A percentile compares a stretch with the other conserved stretches of the same genome.
These are phyloP conservation scores for Ageneiosus marmoratus DNA, from an alignment of 2,113 vertebrate genomes.

Conservation along the genomic window DNA sequence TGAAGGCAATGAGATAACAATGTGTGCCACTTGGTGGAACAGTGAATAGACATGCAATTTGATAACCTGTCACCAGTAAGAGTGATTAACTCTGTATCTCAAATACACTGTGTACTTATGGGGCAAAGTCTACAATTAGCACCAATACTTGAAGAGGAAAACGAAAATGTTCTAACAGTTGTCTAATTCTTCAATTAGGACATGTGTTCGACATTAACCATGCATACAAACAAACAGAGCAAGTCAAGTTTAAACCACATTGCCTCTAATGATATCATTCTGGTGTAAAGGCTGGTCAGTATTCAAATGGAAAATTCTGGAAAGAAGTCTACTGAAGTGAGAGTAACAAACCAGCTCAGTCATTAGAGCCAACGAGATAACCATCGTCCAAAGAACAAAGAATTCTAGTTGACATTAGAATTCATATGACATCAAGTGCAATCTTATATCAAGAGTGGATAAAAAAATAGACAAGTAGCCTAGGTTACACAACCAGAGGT, in stretches of 20 bases:
- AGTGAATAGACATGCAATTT: slow-evolving; percentile 17
- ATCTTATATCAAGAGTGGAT: neutral
- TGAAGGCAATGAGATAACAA: slow-evolving; percentile 7
- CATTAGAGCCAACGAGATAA: neutral
- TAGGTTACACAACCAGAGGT: neutral
- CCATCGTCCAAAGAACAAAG: neutral
- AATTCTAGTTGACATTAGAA: too few relatives aligned
- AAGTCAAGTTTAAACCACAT: neutral
- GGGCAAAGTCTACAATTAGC: slow-evolving; percentile 16
- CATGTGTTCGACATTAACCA: neutral
- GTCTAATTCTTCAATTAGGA: neutral
- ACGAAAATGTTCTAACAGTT: neutral
- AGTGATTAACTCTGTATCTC: slow-evolving; percentile 22
- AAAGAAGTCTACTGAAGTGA: neutral
- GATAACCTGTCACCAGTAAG: neutral
- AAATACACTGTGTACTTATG: neutral
- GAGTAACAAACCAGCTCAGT: neutral
- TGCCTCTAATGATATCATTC: neutral
- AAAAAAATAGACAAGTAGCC: neutral
- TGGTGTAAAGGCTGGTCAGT: neutral
- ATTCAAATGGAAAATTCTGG: neutral
- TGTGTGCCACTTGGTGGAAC: neutral
- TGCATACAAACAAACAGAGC: neutral
- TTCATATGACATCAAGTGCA: neutral
- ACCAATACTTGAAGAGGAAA: neutral